These are phyloP conservation scores for Pseudococcus jackbeardsleyi DNA, from an alignment of 2,888 invertebrate species.

Conservation along the genomic window DNA sequence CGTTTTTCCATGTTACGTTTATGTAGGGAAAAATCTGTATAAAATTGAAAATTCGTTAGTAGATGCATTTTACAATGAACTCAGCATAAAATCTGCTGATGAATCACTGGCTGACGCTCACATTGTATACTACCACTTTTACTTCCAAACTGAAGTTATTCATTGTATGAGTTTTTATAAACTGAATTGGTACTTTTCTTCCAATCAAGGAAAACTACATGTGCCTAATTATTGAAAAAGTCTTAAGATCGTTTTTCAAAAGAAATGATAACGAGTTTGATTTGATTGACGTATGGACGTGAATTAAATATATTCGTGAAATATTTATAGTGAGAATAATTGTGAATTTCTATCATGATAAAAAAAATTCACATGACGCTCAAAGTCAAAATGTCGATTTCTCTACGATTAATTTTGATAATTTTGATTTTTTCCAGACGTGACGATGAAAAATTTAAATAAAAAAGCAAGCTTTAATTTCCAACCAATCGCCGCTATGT, in stretches of 20 bases:
- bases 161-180: not conserved
- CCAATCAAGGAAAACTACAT: not conserved
- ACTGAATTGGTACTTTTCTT: not conserved
- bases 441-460: no score
- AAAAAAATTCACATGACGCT: no score
- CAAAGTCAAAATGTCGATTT: no score
- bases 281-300: not conserved
- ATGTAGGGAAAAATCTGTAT: conserved; percentile 66
- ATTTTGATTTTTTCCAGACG: no score
- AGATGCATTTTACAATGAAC: not conserved
- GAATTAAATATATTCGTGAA: not conserved
- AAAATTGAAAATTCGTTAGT: not conserved
- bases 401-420: no score
- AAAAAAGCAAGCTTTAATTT: no score
- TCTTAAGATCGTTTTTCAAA: not conserved
- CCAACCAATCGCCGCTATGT: no score
- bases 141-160: conserved; percentile 39
- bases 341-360: no score
- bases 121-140: conserved; percentile 24
- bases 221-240: not conserved
- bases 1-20: conserved; percentile 47
- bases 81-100: not conserved
- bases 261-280: not conserved
- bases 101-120: not conserved
- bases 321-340: not conserved